Evolutionary conservation across 2,888 invertebrate species (phyloP).

Genomic region (Endotricha flammealis): DNA sequence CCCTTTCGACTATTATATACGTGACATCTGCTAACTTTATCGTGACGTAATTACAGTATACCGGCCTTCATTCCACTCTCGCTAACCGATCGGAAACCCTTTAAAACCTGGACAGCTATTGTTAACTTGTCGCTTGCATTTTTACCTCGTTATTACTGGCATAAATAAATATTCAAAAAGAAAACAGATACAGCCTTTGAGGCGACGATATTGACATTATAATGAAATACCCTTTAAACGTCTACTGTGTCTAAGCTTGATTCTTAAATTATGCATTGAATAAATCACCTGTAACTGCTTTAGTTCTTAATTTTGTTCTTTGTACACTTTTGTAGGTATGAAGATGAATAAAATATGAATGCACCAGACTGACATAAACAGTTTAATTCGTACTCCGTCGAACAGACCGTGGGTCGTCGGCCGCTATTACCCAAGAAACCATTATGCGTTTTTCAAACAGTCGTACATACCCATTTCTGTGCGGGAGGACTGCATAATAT

Average conservation of each 20-base stretch:
- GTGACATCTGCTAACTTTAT: slow-evolving; percentile 31
- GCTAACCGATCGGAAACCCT: slow-evolving; percentile 27
- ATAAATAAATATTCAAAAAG: slow-evolving; percentile 62
- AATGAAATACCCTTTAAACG: slow-evolving; percentile 47
- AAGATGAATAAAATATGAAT: slow-evolving; percentile 23
- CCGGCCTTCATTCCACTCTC: slow-evolving; percentile 10
- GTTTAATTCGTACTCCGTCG: slow-evolving; percentile 15
- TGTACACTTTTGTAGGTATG: background rate
- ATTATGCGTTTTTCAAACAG: slow-evolving; percentile 47
- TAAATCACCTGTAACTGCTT: slow-evolving; percentile 28
- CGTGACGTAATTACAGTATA: slow-evolving; percentile 39
- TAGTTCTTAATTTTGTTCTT: background rate
- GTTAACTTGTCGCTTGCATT: slow-evolving; percentile 39
- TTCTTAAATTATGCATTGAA: slow-evolving; percentile 49
- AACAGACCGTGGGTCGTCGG: slow-evolving; percentile 25
- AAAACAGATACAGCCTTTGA: slow-evolving; percentile 46
- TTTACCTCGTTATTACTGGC: slow-evolving; percentile 43
- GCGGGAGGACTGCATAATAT: slow-evolving; percentile 59
- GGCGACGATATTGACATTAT: slow-evolving; percentile 51
- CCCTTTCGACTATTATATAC: slow-evolving; percentile 28
- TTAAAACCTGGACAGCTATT: slow-evolving; percentile 38
- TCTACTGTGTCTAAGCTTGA: slow-evolving; percentile 41
- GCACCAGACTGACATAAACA: slow-evolving; percentile 20
- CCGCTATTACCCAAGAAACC: slow-evolving; percentile 23
- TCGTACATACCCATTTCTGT: slow-evolving; percentile 39